Evolutionary conservation across 2,797 vertebrate species (phyloP).

Genomic region (Neosilurus hyrtlii): DNA sequence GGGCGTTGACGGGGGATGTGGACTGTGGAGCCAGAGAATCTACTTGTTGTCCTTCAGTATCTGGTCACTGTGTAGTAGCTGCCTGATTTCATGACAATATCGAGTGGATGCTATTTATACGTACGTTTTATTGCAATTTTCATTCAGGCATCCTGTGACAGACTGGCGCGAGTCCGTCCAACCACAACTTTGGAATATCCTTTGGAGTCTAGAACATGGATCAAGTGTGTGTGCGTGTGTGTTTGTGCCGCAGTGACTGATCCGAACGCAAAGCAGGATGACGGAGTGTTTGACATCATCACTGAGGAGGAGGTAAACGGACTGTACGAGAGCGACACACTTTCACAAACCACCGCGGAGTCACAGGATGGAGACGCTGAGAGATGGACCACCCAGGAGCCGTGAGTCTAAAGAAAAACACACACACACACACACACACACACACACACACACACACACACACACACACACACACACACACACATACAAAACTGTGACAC

Average conservation of each 20-base stretch:
- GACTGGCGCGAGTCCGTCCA: no score
- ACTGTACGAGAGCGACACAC: constrained; percentile 81
- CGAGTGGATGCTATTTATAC: background rate
- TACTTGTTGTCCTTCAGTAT: background rate
- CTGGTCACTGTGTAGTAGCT: background rate
- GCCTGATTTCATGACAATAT: background rate
- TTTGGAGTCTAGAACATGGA: no score
- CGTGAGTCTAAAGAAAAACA: constrained; percentile 72
- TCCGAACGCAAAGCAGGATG: constrained; percentile 75
- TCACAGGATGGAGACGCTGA: constrained; percentile 77
- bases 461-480: background rate
- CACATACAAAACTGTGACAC: no score
- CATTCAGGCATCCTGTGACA: no score
- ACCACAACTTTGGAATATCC: no score
- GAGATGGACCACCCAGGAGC: constrained; percentile 65
- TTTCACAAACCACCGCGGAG: constrained; percentile 69
- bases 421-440: constrained; percentile 13
- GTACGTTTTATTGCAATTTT: background rate
- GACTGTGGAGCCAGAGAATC: no score
- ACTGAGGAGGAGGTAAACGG: constrained; percentile 92
- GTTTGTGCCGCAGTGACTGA: constrained; percentile 65
- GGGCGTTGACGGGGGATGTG: no score
- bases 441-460: background rate
- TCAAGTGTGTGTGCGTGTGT: background rate
- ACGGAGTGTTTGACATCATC: constrained; percentile 88